Conservation (phyloP, 1,140 invertebrate species). For the Penaeus vannamei region DNA sequence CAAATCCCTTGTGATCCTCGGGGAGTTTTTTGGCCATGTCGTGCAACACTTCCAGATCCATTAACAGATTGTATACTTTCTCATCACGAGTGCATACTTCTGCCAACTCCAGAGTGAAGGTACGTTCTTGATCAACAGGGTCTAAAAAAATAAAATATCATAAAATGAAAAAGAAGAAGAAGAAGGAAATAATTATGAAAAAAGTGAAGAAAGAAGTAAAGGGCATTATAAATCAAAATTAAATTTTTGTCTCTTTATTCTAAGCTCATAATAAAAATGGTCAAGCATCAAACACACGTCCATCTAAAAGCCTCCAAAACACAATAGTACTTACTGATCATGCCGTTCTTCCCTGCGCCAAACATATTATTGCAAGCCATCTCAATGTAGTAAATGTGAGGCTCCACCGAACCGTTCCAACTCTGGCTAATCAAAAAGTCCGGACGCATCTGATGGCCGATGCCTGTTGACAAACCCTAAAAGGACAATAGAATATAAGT, state of each 20-base stretch:
- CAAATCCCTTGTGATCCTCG: too few relatives aligned
- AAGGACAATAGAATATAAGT: too few relatives aligned
- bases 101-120: constrained; percentile 19
- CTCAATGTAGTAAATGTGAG: constrained; percentile 43
- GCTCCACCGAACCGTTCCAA: constrained; percentile 33
- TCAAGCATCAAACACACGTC: too few relatives aligned
- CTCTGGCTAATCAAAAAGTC: constrained; percentile 26
- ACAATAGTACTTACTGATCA: constrained; percentile 43
- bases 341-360: constrained; percentile 40
- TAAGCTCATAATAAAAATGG: too few relatives aligned
- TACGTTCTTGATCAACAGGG: constrained; percentile 14
- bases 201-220: background rate
- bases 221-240: background rate
- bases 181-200: background rate
- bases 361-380: constrained; percentile 52
- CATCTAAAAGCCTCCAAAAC: too few relatives aligned
- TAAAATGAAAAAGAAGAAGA: background rate
- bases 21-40: background rate
- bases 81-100: constrained; percentile 39
- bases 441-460: constrained; percentile 19
- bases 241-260: background rate
- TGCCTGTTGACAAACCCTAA: constrained; percentile 23
- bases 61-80: background rate
- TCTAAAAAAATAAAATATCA: constrained; percentile 32
- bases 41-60: background rate